These are phyloP conservation scores for Ryuthela nishihirai DNA, from an alignment of 2,888 invertebrate species.

Conservation along the genomic window DNA sequence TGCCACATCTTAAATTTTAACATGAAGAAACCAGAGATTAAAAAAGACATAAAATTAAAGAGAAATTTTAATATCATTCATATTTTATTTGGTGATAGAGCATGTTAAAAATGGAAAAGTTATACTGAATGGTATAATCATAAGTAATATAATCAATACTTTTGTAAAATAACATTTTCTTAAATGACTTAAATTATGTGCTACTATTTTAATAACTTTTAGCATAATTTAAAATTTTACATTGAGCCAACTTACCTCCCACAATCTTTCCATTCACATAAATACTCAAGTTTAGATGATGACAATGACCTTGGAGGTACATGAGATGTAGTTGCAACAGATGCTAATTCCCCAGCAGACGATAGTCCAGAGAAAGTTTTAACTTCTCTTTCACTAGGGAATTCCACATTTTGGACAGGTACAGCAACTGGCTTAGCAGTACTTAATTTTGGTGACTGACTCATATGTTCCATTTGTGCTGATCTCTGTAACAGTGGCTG, in stretches of 20 bases:
- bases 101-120: too few relatives aligned
- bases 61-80: too few relatives aligned
- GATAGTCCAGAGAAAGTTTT: slow-evolving; percentile 39
- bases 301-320: slow-evolving; percentile 25
- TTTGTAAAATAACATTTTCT: too few relatives aligned
- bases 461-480: slow-evolving; percentile 13
- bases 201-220: slow-evolving; percentile 5
- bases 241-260: slow-evolving; percentile 58
- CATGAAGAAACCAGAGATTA: too few relatives aligned
- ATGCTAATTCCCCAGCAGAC: slow-evolving; percentile 28
- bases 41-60: too few relatives aligned
- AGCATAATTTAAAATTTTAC: background rate
- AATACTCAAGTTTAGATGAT: slow-evolving; percentile 48
- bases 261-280: slow-evolving; percentile 95
- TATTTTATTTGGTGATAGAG: too few relatives aligned
- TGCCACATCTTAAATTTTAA: too few relatives aligned
- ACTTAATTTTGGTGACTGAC: slow-evolving; percentile 19
- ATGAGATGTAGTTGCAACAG: slow-evolving; percentile 15
- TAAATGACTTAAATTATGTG: too few relatives aligned
- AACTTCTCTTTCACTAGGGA: slow-evolving; percentile 45
- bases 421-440: slow-evolving; percentile 26
- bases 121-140: too few relatives aligned
- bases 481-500: slow-evolving; percentile 22
- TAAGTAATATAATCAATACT: too few relatives aligned
- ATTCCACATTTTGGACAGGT: slow-evolving; percentile 43